Conservation (phyloP, 2,888 invertebrate species). For the Baronia brevicornis region DNA sequence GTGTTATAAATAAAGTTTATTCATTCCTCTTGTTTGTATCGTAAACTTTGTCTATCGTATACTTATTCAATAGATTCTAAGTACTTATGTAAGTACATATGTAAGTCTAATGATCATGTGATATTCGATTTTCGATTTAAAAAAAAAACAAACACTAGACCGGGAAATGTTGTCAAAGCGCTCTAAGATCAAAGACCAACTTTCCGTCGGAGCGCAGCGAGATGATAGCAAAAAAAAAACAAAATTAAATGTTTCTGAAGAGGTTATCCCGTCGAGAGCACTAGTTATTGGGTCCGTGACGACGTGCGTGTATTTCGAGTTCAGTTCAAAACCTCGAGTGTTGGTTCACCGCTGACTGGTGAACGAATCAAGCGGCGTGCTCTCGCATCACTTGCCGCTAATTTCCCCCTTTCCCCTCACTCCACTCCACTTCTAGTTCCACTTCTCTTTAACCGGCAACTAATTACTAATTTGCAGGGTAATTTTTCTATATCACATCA, state of each 20-base stretch:
- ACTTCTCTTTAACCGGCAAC: background rate
- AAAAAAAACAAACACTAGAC: too few relatives aligned
- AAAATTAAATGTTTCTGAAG: slow-evolving; percentile 4
- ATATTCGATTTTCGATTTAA: too few relatives aligned
- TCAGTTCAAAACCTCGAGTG: slow-evolving; percentile 3
- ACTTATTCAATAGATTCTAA: too few relatives aligned
- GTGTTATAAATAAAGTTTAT: too few relatives aligned
- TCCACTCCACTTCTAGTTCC: slow-evolving; percentile 2
- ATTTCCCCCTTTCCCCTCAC: slow-evolving; percentile 5
- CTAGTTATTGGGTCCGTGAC: slow-evolving; percentile 12
- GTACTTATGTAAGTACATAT: too few relatives aligned
- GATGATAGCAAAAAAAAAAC: slow-evolving; percentile 9
- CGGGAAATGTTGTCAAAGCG: too few relatives aligned
- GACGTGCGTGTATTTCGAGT: background rate
- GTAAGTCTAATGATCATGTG: too few relatives aligned
- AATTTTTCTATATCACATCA: too few relatives aligned
- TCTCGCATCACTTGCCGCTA: slow-evolving; percentile 11
- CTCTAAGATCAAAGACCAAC: slow-evolving; percentile 6
- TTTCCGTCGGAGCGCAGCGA: background rate
- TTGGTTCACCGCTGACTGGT: background rate
- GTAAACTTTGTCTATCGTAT: too few relatives aligned
- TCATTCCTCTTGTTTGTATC: too few relatives aligned
- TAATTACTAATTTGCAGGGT: too few relatives aligned
- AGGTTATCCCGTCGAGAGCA: slow-evolving; percentile 11
- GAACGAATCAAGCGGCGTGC: too few relatives aligned